Percentiles rank a stretch among this genome's conserved stretches.
phyloP scores from a whole-genome alignment of 1,140 invertebrate species.

The Pseudoatta argentina region DNA sequence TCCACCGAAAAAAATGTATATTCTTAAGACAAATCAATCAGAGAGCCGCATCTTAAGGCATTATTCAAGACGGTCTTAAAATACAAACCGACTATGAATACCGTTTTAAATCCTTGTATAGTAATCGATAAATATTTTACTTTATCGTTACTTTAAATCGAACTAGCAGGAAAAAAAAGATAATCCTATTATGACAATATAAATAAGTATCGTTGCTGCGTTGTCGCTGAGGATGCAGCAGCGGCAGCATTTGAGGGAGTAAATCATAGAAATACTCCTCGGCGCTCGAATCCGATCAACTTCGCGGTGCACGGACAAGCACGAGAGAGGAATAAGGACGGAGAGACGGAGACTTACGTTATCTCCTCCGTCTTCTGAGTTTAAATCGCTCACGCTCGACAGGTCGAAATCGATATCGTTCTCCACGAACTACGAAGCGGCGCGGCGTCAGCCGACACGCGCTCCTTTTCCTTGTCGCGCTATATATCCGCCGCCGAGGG shows the following conservation, averaged over 20 bases:
- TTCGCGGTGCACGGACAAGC: constrained; percentile 3
- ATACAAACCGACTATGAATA: not conserved
- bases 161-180: not conserved
- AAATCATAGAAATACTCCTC: constrained; percentile 54
- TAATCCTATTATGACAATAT: constrained; percentile 51
- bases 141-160: not conserved
- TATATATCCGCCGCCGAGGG: constrained; percentile 23
- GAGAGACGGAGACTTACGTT: constrained; percentile 41
- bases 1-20: too few relatives aligned
- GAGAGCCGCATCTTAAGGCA: too few relatives aligned
- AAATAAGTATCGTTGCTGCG: constrained; percentile 30
- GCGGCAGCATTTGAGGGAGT: constrained; percentile 21
- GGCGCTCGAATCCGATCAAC: constrained; percentile 41
- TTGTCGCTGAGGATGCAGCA: constrained; percentile 8
- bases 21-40: too few relatives aligned
- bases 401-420: constrained; percentile 62
- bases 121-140: not conserved
- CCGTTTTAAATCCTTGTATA: not conserved
- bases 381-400: constrained; percentile 61
- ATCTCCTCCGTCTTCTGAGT: constrained; percentile 49
- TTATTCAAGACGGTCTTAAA: too few relatives aligned
- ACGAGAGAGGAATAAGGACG: not conserved
- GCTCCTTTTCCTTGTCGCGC: constrained; percentile 24
- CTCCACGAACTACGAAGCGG: constrained; percentile 8
- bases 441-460: constrained; percentile 50